Evolutionary conservation across 1,140 invertebrate species (phyloP), one percentile per base, ranked within the genome.

Genomic region (Heterodera carotae): DNA sequence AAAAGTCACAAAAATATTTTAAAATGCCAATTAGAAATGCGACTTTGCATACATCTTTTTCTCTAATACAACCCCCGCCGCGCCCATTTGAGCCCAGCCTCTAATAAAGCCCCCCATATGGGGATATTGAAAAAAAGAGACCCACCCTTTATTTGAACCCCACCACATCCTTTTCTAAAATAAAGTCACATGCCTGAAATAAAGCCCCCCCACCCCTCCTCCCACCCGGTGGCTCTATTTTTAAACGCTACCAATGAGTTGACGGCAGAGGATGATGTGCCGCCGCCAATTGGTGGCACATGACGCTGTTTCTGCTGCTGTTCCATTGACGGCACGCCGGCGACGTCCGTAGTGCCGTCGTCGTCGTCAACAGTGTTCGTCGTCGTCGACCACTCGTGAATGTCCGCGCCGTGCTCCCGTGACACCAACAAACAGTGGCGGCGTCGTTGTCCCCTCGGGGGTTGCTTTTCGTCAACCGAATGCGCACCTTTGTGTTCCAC

Each of bases 321-420:
- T 25, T 34, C 69, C 56, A 29, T 56, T 69, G 12, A 25, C 15
- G 39, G 29, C 22, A 31, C n/a, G n/a, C n/a, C n/a, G n/a, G 36
- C 68, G 53, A 29, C 31, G 29, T 69, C 34, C 10, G 8, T 10
- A 69, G 25, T 70, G 48, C 33, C 31, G 48, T n/a, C 59, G 31
- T 25, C 33, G 48, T 33, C 31, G 39, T 71, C 69, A n/a, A n/a
- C n/a, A n/a, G n/a, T n/a, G 10, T n/a, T 43, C 22, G 31, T n/a
- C 48, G 48, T 71, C 31, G 59, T 48, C 18, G 48, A 33, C 53
- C 43, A 74, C 56, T 74, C 72, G 29, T 56, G 59, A 64, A 74
- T 64, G 39, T 74, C 72, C 5, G 72, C 72, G n/a, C 72, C 72
- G 72, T 74, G n/a, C 36, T 74, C 72, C 53, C 64, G 56, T 34